Conservation (phyloP, 2,888 invertebrate species). For the Rhodophaea formosa region DNA sequence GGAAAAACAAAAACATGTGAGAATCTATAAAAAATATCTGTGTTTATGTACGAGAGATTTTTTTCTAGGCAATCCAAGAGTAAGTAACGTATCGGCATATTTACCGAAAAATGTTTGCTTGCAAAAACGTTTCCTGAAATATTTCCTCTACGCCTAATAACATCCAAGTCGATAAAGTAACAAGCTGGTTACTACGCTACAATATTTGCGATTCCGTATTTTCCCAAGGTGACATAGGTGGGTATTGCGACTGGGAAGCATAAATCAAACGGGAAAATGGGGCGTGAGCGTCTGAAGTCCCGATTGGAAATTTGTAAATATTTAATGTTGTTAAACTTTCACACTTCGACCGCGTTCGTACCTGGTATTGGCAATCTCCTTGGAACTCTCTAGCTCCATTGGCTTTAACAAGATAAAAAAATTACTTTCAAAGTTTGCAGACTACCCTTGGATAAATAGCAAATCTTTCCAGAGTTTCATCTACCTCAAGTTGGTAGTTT, state of each 20-base stretch:
- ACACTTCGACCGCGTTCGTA: constrained; percentile 43
- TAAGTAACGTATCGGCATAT: neutral
- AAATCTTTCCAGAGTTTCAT: neutral
- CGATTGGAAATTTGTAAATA: constrained; percentile 48
- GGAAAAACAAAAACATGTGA: no score
- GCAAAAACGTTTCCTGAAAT: neutral
- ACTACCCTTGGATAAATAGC: neutral
- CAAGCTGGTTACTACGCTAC: constrained; percentile 20
- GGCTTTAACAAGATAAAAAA: constrained; percentile 4
- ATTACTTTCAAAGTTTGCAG: neutral
- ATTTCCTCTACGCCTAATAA: constrained; percentile 7
- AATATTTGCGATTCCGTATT: constrained; percentile 24
- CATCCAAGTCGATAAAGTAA: constrained; percentile 17
- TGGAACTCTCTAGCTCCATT: constrained; percentile 32
- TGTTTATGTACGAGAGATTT: no score
- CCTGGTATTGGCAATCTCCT: constrained; percentile 35
- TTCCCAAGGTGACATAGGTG: constrained; percentile 24
- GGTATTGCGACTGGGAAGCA: constrained; percentile 23
- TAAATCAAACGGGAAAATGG: constrained; percentile 38
- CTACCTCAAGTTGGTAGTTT: neutral
- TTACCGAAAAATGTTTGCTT: neutral
- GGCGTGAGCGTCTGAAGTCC: constrained; percentile 34
- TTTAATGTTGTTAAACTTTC: constrained; percentile 54
- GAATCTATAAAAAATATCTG: no score
- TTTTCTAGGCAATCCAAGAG: neutral